Percentiles rank a stretch among this genome's conserved stretches.
phyloP scores from a whole-genome alignment of 23 tunicate genomes.

The Diplosoma virens region DNA sequence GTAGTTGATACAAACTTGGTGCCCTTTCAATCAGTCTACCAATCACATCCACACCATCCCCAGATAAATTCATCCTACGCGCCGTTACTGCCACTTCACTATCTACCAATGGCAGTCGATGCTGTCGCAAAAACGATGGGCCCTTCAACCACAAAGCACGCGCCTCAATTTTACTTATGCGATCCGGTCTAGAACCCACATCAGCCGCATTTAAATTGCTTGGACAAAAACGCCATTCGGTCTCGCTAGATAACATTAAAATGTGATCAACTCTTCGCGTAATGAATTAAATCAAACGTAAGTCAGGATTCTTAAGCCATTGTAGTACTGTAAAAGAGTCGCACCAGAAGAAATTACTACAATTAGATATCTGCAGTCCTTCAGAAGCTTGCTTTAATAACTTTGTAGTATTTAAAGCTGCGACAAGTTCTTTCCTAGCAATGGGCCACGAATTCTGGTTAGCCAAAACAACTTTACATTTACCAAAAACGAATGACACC shows the following conservation, averaged over 20 bases:
- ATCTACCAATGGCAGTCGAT: too few species aligned
- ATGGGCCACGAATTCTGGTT: not conserved
- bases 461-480: not conserved
- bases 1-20: not conserved
- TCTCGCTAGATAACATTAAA: not conserved
- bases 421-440: not conserved
- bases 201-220: not conserved
- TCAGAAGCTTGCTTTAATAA: not conserved
- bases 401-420: not conserved
- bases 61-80: not conserved
- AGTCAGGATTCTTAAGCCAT: conserved; percentile 6
- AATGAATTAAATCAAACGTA: not conserved
- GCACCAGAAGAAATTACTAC: conserved; percentile 3
- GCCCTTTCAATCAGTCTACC: not conserved
- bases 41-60: not conserved
- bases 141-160: too few species aligned
- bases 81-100: too few species aligned
- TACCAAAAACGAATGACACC: not conserved
- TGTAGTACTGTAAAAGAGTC: not conserved
- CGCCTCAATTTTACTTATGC: too few species aligned
- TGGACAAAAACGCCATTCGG: conserved; percentile 5
- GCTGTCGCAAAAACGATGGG: too few species aligned
- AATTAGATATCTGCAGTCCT: not conserved
- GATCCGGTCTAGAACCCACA: conserved; percentile 4
- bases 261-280: not conserved